Conservation (phyloP, 2,888 invertebrate genomes). For the Microchrysa polita region DNA sequence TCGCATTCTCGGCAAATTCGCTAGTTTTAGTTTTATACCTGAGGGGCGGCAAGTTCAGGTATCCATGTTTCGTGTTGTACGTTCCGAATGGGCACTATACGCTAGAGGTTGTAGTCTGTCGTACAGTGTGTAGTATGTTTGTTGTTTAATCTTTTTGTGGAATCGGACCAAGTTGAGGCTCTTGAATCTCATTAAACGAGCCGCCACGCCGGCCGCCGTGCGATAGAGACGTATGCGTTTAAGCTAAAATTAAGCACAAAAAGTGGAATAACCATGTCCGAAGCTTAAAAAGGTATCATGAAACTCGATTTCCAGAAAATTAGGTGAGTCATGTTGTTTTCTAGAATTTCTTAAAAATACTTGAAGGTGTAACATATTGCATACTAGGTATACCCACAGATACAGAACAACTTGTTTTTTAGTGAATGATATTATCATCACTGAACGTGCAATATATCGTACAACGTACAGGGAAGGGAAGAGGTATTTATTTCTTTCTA, state of each 20-base stretch:
- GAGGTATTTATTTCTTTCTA: too few relatives aligned
- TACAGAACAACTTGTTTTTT: too few relatives aligned
- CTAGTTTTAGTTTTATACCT: constrained; percentile 27
- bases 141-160: constrained; percentile 29
- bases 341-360: too few relatives aligned
- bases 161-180: constrained; percentile 14
- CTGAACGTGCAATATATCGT: too few relatives aligned
- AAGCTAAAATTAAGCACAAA: constrained; percentile 27
- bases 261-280: neutral
- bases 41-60: constrained; percentile 23
- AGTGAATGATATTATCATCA: too few relatives aligned
- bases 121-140: constrained; percentile 11
- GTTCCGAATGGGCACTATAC: too few relatives aligned
- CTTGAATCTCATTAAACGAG: constrained; percentile 28
- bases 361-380: too few relatives aligned
- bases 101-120: neutral
- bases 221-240: neutral
- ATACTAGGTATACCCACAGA: too few relatives aligned
- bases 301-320: constrained; percentile 22
- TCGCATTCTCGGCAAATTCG: constrained; percentile 42
- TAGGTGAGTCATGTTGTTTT: neutral
- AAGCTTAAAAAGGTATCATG: constrained; percentile 10
- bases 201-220: neutral
- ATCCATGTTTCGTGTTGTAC: neutral
- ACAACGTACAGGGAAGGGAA: too few relatives aligned